These are phyloP conservation scores for Pelodiscus sinensis DNA, from an alignment of 2,113 vertebrate species.

Conservation along the genomic window DNA sequence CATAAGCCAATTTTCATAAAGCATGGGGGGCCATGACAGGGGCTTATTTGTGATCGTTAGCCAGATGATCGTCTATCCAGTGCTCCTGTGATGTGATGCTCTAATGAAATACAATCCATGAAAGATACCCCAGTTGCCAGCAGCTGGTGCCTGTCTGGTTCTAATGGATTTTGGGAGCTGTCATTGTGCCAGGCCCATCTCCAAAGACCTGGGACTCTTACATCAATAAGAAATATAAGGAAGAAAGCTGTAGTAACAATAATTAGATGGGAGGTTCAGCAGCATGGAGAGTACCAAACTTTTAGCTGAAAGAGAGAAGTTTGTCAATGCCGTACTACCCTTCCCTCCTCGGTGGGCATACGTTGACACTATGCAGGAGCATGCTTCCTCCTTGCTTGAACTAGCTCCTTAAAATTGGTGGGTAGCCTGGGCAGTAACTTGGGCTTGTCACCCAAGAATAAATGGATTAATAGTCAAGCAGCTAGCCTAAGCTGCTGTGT, in stretches of 20 bases:
- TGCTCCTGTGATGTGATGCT: neutral
- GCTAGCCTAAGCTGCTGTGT: neutral
- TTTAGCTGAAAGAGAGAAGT: neutral
- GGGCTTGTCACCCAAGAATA: neutral
- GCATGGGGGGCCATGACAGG: neutral
- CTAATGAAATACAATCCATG: neutral
- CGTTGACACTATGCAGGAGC: neutral
- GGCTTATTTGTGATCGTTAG: neutral
- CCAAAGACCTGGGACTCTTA: neutral
- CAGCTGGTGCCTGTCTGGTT: neutral
- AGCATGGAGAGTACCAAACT: neutral
- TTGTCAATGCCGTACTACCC: neutral
- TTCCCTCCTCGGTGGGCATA: neutral
- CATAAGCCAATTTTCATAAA: too few relatives aligned
- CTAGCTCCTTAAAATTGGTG: neutral
- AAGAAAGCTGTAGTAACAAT: neutral
- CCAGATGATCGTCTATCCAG: fast-evolving
- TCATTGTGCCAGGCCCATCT: neutral
- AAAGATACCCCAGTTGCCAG: neutral
- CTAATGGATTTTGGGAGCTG: neutral
- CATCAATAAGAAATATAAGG: neutral
- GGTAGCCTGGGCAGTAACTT: neutral
- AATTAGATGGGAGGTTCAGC: neutral
- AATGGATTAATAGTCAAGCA: neutral
- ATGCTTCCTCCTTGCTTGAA: neutral